Conservation (phyloP, 2,113 vertebrate genomes). For the Globicephala melas region DNA sequence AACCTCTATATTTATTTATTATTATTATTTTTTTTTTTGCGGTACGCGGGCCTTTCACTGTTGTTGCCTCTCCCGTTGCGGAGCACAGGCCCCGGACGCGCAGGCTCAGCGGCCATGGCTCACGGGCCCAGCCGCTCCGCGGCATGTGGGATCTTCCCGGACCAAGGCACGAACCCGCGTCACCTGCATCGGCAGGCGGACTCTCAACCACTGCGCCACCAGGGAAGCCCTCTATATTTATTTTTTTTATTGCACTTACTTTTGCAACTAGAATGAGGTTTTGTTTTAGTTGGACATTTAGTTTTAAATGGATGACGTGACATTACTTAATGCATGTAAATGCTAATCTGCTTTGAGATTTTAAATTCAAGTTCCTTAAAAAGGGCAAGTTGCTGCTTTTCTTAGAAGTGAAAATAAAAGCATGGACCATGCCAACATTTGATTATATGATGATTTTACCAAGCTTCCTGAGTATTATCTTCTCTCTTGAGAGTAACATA, state of each 20-base stretch:
- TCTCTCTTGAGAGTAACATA: neutral
- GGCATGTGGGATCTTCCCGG: too few species aligned
- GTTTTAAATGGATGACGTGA: neutral
- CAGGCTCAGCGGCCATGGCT: too few species aligned
- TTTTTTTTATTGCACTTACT: neutral
- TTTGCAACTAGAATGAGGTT: neutral
- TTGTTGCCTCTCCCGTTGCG: too few species aligned
- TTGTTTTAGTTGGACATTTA: neutral
- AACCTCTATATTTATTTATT: neutral
- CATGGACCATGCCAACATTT: neutral
- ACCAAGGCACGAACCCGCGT: too few species aligned
- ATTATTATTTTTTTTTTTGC: neutral
- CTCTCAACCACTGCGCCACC: too few species aligned
- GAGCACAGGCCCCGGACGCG: too few species aligned
- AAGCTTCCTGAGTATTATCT: neutral
- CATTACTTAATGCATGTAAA: neutral
- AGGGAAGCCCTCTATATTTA: neutral
- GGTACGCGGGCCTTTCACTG: too few species aligned
- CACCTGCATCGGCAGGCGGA: fast-evolving
- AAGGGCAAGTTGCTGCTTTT: neutral
- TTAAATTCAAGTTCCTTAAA: neutral
- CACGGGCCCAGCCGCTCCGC: too few species aligned
- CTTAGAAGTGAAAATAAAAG: conserved; percentile 22
- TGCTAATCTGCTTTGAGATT: neutral
- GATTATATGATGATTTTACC: neutral